Base-by-base conservation (phyloP, 2,888 invertebrate species). In the Eupelmus urozonus region DNA sequence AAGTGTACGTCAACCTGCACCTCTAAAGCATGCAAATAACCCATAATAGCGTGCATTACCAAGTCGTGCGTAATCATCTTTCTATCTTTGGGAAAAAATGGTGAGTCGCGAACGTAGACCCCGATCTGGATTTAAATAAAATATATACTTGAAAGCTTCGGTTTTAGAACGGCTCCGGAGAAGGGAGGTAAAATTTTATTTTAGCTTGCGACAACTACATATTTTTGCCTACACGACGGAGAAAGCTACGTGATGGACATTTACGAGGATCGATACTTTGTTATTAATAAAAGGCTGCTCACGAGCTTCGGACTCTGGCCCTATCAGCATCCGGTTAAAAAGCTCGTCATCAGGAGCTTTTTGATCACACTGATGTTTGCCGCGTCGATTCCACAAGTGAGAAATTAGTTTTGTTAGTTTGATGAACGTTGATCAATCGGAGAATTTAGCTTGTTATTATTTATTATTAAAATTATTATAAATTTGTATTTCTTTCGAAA, bases 241-340 rank as follows among this genome's bases (percentile, higher is more conserved):
- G 13, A 45, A 45, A 45, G 45, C 34, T 34, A 34, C 34, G 23
- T n/a, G 13, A 69, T 69, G 69, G 69, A 69, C 20, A 57, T 69
- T 42, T 69, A 57, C 42, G n/a, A 57, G n/a, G 57, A 42, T 25
- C 55, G 69, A 0, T 69, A 69, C 16, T 69, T 57, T 23, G 25
- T 25, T 3, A 57, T 69, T n/a, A 69, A 69, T 25, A 69, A 69
- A 25, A 42, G 16, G 2, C n/a, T 69, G n/a, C 27, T 69, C 1
- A 27, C 18, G 3, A n/a, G 18, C 11, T 23, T 55, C 7, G 69
- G 69, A 2, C 57, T 69, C 2, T 69, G 69, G 69, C 69, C 69
- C 20, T 69, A 69, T n/a, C 29, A 57, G 3, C 29, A n/a, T 40
- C 42, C 16, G 0, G 20, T 25, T 3, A 55, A 55, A 29, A 69